These are phyloP conservation scores for Ypsolopha scabrella DNA, from an alignment of 2,888 invertebrate genomes.

Conservation along the genomic window DNA sequence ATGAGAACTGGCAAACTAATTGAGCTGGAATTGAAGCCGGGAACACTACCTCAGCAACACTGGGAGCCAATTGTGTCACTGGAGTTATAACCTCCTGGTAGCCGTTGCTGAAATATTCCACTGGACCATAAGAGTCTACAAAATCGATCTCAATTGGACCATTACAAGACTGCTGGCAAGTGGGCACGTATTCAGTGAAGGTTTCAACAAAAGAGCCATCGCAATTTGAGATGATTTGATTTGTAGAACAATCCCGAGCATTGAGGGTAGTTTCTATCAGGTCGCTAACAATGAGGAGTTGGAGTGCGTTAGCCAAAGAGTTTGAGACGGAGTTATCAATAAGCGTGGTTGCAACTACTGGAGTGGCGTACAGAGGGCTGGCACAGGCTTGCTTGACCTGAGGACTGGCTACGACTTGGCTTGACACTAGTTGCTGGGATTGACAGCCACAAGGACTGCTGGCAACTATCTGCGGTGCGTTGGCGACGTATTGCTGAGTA, in stretches of 20 bases:
- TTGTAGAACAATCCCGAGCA: neutral
- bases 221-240: neutral
- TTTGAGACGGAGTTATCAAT: constrained; percentile 40
- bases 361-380: neutral
- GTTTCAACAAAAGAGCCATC: no score
- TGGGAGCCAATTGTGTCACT: neutral
- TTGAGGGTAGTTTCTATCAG: constrained; percentile 21
- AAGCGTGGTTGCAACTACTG: constrained; percentile 24
- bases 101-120: no score
- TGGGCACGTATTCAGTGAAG: neutral
- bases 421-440: no score
- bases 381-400: no score
- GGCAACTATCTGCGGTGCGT: no score
- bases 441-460: no score
- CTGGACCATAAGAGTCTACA: neutral
- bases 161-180: neutral
- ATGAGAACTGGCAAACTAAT: constrained; percentile 26
- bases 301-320: constrained; percentile 39
- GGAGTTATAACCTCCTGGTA: no score
- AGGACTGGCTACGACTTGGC: no score
- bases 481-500: no score
- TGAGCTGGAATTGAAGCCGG: constrained; percentile 32
- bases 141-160: neutral
- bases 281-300: constrained; percentile 39
- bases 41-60: constrained; percentile 21